These are phyloP conservation scores for Euplexia lucipara DNA, from an alignment of 2,888 invertebrate species.

Conservation along the genomic window DNA sequence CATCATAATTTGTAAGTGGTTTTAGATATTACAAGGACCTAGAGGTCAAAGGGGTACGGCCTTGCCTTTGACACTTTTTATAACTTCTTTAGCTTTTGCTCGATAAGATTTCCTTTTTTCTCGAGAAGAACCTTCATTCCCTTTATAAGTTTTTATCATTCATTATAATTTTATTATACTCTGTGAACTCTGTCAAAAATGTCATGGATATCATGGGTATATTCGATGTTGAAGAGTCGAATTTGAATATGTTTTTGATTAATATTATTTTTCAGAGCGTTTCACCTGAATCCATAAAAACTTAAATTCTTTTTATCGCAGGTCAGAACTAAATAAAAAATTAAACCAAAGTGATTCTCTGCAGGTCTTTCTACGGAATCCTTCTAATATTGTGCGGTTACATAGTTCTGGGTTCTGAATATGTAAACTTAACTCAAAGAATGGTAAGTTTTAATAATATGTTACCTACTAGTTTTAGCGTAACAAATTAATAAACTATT, in stretches of 20 bases:
- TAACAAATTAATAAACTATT: too few relatives aligned
- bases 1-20: too few relatives aligned
- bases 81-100: too few relatives aligned
- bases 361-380: slow-evolving; percentile 42
- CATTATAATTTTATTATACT: too few relatives aligned
- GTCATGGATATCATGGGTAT: slow-evolving; percentile 11
- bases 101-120: too few relatives aligned
- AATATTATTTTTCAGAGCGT: neutral
- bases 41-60: too few relatives aligned
- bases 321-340: slow-evolving; percentile 5
- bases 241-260: slow-evolving; percentile 2
- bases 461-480: too few relatives aligned
- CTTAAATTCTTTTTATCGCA: slow-evolving; percentile 1
- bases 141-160: too few relatives aligned
- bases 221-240: neutral
- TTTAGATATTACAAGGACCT: too few relatives aligned
- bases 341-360: slow-evolving; percentile 39
- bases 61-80: too few relatives aligned
- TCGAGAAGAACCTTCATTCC: too few relatives aligned
- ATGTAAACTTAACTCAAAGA: slow-evolving; percentile 7
- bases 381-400: slow-evolving; percentile 44
- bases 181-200: slow-evolving; percentile 9
- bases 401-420: slow-evolving; percentile 17
- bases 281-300: slow-evolving; percentile 1
- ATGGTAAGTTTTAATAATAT: slow-evolving; percentile 13